Base-by-base conservation (phyloP, 2,888 invertebrate genomes). In the Noctua comes region DNA sequence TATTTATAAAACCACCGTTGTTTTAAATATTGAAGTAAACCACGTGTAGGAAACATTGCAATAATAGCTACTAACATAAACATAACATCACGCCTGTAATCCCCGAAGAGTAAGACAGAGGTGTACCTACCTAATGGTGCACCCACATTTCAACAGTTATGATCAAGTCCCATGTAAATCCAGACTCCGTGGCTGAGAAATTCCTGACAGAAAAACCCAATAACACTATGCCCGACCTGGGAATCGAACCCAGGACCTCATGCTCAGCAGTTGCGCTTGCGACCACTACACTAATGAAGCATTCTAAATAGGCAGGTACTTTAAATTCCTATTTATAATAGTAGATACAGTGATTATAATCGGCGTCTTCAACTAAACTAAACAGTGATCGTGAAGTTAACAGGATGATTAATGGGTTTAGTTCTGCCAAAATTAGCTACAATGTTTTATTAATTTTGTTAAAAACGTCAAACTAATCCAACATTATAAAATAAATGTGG, bases 1-100 rank as follows among this genome's bases (percentile, higher is more conserved):
- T 84, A 78, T 81, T 77, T 77, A 24, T 46, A 83, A 79, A 72
- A 62, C 24, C 54, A 24, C 70, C 40, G 18, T 64, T 68, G n/a
- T 64, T 66, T 76, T 66, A 54, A 62, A 78, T 65, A 48, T 48
- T 7, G 13, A 40, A n/a, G 21, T 6, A 11, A 16, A n/a, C 18
- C 21, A 40, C 18, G 13, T n/a, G 18, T 24, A 13, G 65, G 7
- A 3, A 65, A 40, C 5, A 27, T 64, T 11, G 5, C 1, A 24
- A 13, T 24, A 65, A 65, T 13, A 40, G 3, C 3, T 62, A 21
- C 31, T 62, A 51, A 21, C 21, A 21, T 51, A 21, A 51, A 51
- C 5, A 51, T 21, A 21, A 54, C 4, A 24, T 54, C 54, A 24
- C 54, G 11, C 3, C 4, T 54, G 8, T 54, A 24, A 54, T 2